A percentile compares a stretch with the other conserved stretches of the same genome.
These are phyloP conservation scores for Poecile montanus DNA, from an alignment of 2,797 vertebrate species.

Conservation along the genomic window DNA sequence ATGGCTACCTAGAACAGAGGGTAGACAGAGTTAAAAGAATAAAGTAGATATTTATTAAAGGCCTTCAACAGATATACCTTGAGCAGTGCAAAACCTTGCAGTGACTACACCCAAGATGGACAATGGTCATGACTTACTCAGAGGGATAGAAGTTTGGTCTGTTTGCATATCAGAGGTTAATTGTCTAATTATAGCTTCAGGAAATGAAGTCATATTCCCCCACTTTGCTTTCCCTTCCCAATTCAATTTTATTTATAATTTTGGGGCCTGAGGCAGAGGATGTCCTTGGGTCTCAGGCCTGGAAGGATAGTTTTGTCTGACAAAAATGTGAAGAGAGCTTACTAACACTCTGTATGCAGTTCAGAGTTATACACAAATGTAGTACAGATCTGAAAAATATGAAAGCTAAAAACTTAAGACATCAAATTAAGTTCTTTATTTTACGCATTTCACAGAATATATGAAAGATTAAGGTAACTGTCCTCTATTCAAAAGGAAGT, in stretches of 20 bases:
- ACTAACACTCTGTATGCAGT: no score
- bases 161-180: neutral
- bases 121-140: neutral
- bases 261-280: no score
- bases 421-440: neutral
- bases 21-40: neutral
- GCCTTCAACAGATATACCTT: neutral
- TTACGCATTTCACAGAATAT: neutral
- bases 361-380: no score
- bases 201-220: neutral
- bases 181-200: neutral
- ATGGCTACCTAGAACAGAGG: neutral
- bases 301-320: neutral
- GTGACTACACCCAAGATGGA: neutral
- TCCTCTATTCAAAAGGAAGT: neutral
- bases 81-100: rapidly evolving
- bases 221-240: neutral
- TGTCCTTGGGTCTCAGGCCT: neutral
- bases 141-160: neutral
- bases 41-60: neutral
- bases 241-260: neutral
- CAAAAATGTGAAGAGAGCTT: neutral
- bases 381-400: neutral
- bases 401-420: neutral
- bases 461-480: neutral